Evolutionary conservation across 2,797 vertebrate species (phyloP).

Genomic region (Sebastes umbrosus): DNA sequence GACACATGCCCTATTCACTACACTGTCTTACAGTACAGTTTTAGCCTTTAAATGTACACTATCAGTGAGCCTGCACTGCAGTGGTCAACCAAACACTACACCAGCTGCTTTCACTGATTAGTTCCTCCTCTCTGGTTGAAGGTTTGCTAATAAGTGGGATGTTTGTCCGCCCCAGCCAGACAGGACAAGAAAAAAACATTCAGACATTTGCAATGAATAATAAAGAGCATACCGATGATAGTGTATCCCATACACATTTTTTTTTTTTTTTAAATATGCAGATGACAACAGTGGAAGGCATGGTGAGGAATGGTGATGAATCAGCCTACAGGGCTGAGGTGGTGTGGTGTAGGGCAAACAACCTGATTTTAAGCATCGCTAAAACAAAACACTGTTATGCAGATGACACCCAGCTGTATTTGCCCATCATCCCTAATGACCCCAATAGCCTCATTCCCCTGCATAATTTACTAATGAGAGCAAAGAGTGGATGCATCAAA

Average conservation of each 20-base stretch:
- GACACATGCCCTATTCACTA: background rate
- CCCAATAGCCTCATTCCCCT: background rate
- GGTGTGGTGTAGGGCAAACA: background rate
- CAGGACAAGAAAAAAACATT: background rate
- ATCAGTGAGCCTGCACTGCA: background rate
- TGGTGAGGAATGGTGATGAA: background rate
- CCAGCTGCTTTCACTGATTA: slow-evolving; percentile 18
- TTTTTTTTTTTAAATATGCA: too few relatives aligned
- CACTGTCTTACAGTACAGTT: background rate
- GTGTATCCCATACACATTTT: too few relatives aligned
- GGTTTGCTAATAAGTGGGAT: slow-evolving; percentile 19
- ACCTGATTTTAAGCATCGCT: background rate
- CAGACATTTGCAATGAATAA: slow-evolving; percentile 2
- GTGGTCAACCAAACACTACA: background rate
- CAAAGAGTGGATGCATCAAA: background rate
- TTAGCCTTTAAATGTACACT: background rate
- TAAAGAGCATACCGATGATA: background rate
- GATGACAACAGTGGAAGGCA: background rate
- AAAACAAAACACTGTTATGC: background rate
- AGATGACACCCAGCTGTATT: background rate
- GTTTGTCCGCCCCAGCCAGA: background rate
- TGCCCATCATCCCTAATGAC: background rate
- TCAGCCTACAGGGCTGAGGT: background rate
- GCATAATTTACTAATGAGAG: background rate
- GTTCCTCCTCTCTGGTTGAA: background rate